A percentile compares a stretch with the other conserved stretches of the same genome.
Conservation (phyloP, 2,797 vertebrate genomes). For the Scyliorhinus canicula region DNA sequence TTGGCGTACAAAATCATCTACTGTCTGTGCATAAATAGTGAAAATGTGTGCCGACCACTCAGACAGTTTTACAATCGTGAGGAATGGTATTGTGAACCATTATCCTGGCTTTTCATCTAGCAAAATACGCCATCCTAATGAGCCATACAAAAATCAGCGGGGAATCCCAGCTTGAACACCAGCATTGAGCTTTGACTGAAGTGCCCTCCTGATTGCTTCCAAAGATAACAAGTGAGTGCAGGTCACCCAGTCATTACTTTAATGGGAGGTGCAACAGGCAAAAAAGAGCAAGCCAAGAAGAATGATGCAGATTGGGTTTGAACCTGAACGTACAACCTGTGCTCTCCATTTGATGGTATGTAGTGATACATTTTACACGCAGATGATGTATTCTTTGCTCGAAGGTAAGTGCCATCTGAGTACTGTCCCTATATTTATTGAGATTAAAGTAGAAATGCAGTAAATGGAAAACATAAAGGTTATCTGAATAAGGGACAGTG, state of each 20-base stretch:
- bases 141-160: neutral
- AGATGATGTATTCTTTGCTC: neutral
- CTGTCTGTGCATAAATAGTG: neutral
- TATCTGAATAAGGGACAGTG: neutral
- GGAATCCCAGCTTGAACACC: neutral
- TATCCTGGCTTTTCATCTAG: neutral
- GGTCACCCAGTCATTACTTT: neutral
- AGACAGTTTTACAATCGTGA: neutral
- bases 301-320: neutral
- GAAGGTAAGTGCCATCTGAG: neutral
- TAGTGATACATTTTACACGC: neutral
- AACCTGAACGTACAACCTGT: neutral
- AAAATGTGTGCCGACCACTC: neutral
- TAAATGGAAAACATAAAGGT: neutral
- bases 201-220: neutral
- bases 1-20: neutral
- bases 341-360: neutral
- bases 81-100: neutral
- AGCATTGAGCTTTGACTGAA: neutral
- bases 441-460: neutral
- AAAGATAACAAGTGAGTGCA: neutral
- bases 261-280: neutral
- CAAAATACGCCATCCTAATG: neutral
- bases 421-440: neutral
- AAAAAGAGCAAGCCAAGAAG: neutral